Base-by-base conservation (phyloP, 2,113 vertebrate species). In the Excalfactoria chinensis region DNA sequence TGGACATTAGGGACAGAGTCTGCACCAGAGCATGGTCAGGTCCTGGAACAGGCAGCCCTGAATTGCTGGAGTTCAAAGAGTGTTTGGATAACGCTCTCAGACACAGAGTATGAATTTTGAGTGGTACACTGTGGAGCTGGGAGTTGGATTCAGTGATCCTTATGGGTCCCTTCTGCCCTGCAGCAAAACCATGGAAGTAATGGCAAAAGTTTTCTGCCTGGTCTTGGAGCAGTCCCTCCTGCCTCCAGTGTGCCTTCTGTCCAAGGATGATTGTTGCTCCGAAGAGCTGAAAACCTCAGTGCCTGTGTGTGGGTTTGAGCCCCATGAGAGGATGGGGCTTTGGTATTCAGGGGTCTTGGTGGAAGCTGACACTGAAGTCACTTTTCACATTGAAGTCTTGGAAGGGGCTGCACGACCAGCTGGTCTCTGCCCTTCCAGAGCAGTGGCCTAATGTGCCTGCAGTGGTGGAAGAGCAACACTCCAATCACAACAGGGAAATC, bases 341-440 rank as follows among this genome's bases (percentile, higher is more conserved):
- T 4, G 40, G 23, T 11, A 48, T 78, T 43, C 0, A 0, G 12
- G 35, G 37, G 9, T 40, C 34, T 67, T 3, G 0, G 11, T 1
- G 46, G 46, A 84, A 25, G 25, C n/a, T 67, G 56, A 43, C 23
- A 22, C 19, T 49, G 32, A 55, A 58, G 6, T 30, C 92, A 46
- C 28, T 88, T 79, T 88, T 63, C 40, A 49, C 18, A 72, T 32
- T 23, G 8, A 63, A 72, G 46, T 28, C 53, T 66, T 63, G n/a
- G 34, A 84, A 88, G 30, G 25, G 32, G 25, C 4, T 30, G 59
- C 23, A 17, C 34, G 37, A 22, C 64, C 49, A 32, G 59, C n/a
- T 67, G 13, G 48, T 14, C 40, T 15, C 25, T 88, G 53, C 14
- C 22, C 23, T 81, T 68, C 35, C 43, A 53, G 12, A 44, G 34